These are phyloP conservation scores for Parapsyche elsis DNA, from an alignment of 1,140 invertebrate genomes.

Conservation along the genomic window DNA sequence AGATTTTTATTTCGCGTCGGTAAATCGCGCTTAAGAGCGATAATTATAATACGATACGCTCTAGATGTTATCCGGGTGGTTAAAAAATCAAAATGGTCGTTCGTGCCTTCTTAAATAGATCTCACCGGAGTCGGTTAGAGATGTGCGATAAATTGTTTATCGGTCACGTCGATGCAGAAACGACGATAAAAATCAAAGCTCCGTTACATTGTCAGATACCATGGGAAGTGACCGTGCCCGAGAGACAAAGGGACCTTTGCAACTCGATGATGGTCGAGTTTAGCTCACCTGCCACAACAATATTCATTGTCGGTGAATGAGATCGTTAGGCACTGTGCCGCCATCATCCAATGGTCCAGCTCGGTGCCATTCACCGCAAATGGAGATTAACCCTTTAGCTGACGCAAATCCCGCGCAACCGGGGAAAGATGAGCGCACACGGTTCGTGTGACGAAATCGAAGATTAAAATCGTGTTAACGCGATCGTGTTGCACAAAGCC, in stretches of 20 bases:
- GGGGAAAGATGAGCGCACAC: too few relatives aligned
- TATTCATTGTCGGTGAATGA: slow-evolving; percentile 22
- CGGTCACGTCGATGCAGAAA: background rate
- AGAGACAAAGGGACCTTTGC: background rate
- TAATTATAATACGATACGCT: too few relatives aligned
- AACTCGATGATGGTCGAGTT: background rate
- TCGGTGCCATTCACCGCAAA: background rate
- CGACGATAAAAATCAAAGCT: slow-evolving; percentile 8
- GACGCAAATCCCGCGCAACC: background rate
- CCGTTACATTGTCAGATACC: background rate
- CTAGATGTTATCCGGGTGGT: too few relatives aligned
- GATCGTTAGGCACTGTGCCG: background rate
- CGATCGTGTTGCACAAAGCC: too few relatives aligned
- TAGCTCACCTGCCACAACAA: slow-evolving; percentile 1
- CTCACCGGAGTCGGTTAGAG: too few relatives aligned
- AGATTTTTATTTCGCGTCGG: too few relatives aligned
- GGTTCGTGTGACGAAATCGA: too few relatives aligned
- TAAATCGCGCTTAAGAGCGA: too few relatives aligned
- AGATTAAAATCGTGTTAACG: too few relatives aligned
- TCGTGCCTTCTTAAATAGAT: too few relatives aligned
- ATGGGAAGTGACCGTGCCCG: background rate
- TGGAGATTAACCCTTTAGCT: slow-evolving; percentile 5
- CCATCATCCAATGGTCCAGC: too few relatives aligned
- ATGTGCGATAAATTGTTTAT: background rate
- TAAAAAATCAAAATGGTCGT: too few relatives aligned